Percentiles rank a stretch among this genome's conserved stretches.
Evolutionary conservation across 2,113 vertebrate species (phyloP).

Genomic region (Ptyas mucosa): DNA sequence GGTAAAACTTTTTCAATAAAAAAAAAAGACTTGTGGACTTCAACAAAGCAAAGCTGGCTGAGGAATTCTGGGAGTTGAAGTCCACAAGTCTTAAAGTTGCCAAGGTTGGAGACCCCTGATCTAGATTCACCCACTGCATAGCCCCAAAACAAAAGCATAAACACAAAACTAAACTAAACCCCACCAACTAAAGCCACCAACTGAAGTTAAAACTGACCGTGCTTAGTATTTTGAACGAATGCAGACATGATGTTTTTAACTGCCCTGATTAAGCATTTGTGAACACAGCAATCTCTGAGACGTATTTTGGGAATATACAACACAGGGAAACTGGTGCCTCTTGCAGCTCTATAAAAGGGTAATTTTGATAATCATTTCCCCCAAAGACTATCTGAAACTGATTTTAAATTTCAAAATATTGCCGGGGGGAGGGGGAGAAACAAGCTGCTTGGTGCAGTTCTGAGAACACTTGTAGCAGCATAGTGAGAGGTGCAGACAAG

Average conservation of each 20-base stretch:
- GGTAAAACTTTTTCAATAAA: too few species aligned
- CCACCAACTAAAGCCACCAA: too few species aligned
- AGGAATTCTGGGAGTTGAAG: too few species aligned
- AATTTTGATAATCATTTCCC: not conserved
- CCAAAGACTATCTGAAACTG: not conserved
- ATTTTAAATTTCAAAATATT: not conserved
- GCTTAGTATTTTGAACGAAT: not conserved
- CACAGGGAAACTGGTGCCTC: not conserved
- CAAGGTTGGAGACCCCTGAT: too few species aligned
- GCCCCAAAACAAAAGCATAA: not conserved
- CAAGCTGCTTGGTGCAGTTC: not conserved
- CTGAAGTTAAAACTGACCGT: not conserved
- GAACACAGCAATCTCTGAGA: not conserved
- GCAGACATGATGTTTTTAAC: not conserved
- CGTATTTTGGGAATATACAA: not conserved
- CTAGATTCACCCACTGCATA: not conserved
- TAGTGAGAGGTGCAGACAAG: not conserved
- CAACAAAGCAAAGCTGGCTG: too few species aligned
- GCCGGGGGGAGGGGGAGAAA: not conserved
- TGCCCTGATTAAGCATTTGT: not conserved
- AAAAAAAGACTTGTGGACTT: too few species aligned
- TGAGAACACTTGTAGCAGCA: not conserved
- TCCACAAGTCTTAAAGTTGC: too few species aligned
- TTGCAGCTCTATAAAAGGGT: not conserved
- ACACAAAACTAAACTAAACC: not conserved